Base-by-base conservation (phyloP, 2,113 vertebrate species). In the Capreolus pygargus region DNA sequence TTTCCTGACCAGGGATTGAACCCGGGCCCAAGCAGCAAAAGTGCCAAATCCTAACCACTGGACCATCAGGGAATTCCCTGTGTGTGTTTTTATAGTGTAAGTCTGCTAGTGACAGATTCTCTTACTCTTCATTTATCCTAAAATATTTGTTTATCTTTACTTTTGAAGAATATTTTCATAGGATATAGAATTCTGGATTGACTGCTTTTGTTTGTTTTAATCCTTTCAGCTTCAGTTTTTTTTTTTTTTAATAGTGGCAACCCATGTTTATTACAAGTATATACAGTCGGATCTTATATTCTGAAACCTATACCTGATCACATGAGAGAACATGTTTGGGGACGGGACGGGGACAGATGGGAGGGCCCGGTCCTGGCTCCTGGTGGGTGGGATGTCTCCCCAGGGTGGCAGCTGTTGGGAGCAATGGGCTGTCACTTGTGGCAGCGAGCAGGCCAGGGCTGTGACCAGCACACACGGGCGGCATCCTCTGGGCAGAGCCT, bases 191-290 rank as follows among this genome's bases (percentile, higher is more conserved):
- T 70, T 39, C n/a, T 70, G 67, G 67, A 39, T 39, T 76, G 70
- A 7, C 23, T 43, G 36, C 23, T 76, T 76, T 43, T 76, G 70
- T 43, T 76, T 43, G 70, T 43, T 76, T 43, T 43, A 76, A 76
- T 76, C 70, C 23, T 76, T 43, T 76, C 36, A 25, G 23, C 70
- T 70, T 70, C n/a, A 70, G 67, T 36, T 70, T 39, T 70, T 10
- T 70, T 10, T 70, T 70, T 70, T 70, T 70, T 23, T 70, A 96
- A 99, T 98, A 98, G 98, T 98, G 98, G 98, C 99, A 99, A 99
- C 98, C 99, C 93, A 93, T 98, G 98, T 99, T 99, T 99, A 99
- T 99, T 99, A 99, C 99, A 99, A 98, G 98, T 99, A 99, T 99
- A 96, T 99, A 99, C 99, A 99, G 98, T 98, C 89, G 21, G 98